Conservation (phyloP, 2,113 vertebrate genomes). For the Stomatorhinus ivindoensis region DNA sequence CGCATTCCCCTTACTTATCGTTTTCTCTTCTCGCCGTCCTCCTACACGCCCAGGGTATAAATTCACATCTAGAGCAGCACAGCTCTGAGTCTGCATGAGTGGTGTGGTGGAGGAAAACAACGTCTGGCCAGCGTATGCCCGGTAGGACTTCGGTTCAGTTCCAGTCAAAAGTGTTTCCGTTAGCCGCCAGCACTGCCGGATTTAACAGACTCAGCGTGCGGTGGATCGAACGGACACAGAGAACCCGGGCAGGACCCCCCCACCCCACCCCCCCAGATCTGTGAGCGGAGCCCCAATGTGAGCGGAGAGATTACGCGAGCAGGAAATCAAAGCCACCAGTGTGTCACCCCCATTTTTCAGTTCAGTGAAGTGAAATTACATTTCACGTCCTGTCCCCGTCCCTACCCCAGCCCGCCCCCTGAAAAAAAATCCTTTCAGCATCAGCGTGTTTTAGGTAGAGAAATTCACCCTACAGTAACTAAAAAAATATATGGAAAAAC, state of each 20-base stretch:
- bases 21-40: not conserved
- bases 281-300: not conserved
- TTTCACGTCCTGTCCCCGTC: not conserved
- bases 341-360: constrained; percentile 20
- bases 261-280: not conserved
- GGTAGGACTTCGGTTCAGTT: not conserved
- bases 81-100: not conserved
- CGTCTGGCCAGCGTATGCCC: not conserved
- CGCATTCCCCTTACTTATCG: not conserved
- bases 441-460: not conserved
- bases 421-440: not conserved
- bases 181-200: not conserved
- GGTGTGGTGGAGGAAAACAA: not conserved
- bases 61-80: not conserved
- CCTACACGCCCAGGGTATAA: not conserved
- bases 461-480: not conserved
- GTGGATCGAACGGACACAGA: not conserved
- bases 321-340: constrained; percentile 15
- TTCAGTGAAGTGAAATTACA: constrained; percentile 25
- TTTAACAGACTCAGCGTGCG: not conserved
- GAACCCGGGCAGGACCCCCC: not conserved
- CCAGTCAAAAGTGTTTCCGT: not conserved
- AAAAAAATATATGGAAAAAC: not conserved
- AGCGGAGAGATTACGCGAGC: not conserved
- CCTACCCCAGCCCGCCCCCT: not conserved